A percentile compares a stretch with the other conserved stretches of the same genome.
These are phyloP conservation scores for Charanyca ferruginea DNA, from an alignment of 2,888 invertebrate species.

Conservation along the genomic window DNA sequence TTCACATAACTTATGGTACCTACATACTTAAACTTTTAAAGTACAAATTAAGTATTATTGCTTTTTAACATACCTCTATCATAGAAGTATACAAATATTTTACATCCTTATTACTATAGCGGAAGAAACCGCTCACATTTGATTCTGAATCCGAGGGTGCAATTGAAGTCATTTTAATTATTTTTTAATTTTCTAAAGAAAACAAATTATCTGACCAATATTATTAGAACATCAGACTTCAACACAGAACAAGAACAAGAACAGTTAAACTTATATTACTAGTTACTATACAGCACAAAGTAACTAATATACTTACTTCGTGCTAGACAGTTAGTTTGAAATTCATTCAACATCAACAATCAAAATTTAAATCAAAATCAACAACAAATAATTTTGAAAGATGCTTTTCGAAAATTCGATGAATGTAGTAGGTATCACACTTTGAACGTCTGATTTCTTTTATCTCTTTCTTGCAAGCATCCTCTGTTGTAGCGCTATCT, in stretches of 20 bases:
- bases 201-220: too few species aligned
- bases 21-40: background rate
- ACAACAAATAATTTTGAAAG: background rate
- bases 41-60: background rate
- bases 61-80: conserved; percentile 74
- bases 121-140: conserved; percentile 86
- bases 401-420: background rate
- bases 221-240: too few species aligned
- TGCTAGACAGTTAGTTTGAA: conserved; percentile 26
- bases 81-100: conserved; percentile 82
- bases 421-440: background rate
- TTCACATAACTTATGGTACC: background rate
- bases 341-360: too few species aligned
- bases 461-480: conserved; percentile 1
- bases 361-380: too few species aligned
- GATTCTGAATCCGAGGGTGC: conserved; percentile 85
- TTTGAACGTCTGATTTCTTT: background rate
- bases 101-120: conserved; percentile 82
- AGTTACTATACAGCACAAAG: too few species aligned
- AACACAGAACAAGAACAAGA: too few species aligned
- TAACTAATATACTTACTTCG: too few species aligned
- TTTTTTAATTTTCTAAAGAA: too few species aligned
- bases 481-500: background rate
- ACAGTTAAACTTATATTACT: too few species aligned
- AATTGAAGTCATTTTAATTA: conserved; percentile 76